Evolutionary conservation across 2,113 vertebrate species (phyloP), one percentile per base, ranked within the genome.

Genomic region (Anas platyrhynchos): DNA sequence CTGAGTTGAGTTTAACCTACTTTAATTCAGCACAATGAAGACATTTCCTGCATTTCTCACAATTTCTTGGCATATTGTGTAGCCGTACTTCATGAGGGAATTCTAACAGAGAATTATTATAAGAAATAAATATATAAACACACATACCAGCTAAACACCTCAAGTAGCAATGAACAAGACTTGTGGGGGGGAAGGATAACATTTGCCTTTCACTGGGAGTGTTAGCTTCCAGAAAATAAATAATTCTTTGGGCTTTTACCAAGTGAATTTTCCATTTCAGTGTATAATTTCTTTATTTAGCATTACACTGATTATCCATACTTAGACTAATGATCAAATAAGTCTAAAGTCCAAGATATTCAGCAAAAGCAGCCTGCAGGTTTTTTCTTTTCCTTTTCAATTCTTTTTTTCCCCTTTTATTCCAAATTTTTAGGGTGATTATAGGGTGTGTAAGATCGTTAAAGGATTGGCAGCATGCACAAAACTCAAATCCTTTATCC

Each of bases 271-370:
- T 95, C 91, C 86, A 88, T 97, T 96, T 93, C 71, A 96, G 93
- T 88, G 83, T 90, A 97, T 96, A 96, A 96, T 97, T 95, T 96
- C 95, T 94, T 97, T 97, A 97, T 96, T 96, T 91, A 95, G 95
- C 94, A 91, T 97, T 97, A 97, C 87, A 96, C 83, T 11, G 86
- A 97, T 97, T 97, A 97, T 89, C 94, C 95, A 95, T 97, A 96
- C 95, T 97, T 95, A 96, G 86, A 75, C 80, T 97, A 96, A 96
- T 97, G 94, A 97, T 97, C 91, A 97, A 97, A 96, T 96, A 97
- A 88, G 86, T 96, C 93, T 85, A 94, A 71, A 96, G 92, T 86
- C 94, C 85, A 96, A 96, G 79, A 95, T 78, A 91, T 76, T 97
- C 96, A 87, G 85, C 88, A 94, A 78, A 97, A 85, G 88, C 82